A percentile compares a stretch with the other conserved stretches of the same genome.
Evolutionary conservation across 2,888 invertebrate species (phyloP).

Genomic region (Boloria selene): DNA sequence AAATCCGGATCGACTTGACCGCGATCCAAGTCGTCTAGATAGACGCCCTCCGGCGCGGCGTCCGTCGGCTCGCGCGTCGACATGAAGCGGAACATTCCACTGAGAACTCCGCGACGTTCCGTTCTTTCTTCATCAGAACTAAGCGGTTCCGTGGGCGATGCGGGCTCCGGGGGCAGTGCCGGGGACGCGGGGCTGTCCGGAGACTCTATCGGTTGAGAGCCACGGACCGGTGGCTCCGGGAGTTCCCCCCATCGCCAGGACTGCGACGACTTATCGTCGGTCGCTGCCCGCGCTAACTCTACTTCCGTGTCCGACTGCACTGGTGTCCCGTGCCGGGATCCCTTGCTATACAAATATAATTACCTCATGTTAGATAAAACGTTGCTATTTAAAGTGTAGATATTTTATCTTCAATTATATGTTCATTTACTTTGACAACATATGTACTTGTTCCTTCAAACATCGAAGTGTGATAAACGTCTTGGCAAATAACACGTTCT

Average conservation of each 20-base stretch:
- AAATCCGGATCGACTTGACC: constrained; percentile 96
- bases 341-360: constrained; percentile 48
- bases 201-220: constrained; percentile 49
- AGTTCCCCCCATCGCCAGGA: constrained; percentile 97
- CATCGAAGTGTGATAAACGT: too few species aligned
- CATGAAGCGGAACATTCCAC: constrained; percentile 97
- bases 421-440: too few species aligned
- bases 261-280: constrained; percentile 81
- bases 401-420: too few species aligned
- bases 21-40: constrained; percentile 94
- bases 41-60: constrained; percentile 90
- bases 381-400: too few species aligned
- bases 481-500: too few species aligned
- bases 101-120: constrained; percentile 87
- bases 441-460: too few species aligned
- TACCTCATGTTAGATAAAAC: background rate
- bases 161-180: constrained; percentile 56
- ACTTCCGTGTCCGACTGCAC: constrained; percentile 97
- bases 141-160: constrained; percentile 69
- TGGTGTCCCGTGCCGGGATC: constrained; percentile 90
- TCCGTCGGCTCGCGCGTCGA: constrained; percentile 60
- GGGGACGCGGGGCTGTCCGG: constrained; percentile 55
- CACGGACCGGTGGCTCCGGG: constrained; percentile 81
- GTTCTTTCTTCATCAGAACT: constrained; percentile 79
- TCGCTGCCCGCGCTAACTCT: constrained; percentile 84